Evolutionary conservation across 2,113 vertebrate genomes (phyloP).

Genomic region (Pseudorectes ferrugineus): DNA sequence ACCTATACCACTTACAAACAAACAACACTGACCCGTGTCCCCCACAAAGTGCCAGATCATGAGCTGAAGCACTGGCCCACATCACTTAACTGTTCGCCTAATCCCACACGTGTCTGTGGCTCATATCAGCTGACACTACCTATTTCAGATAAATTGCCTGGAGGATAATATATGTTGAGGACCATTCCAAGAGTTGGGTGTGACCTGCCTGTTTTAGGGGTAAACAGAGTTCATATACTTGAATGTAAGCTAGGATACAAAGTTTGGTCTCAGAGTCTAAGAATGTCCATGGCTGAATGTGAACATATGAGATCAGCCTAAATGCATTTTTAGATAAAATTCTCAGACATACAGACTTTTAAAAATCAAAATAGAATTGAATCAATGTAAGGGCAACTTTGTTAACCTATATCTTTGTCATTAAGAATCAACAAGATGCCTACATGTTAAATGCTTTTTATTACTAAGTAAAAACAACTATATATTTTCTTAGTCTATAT

Average conservation of each 20-base stretch:
- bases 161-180: neutral
- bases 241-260: neutral
- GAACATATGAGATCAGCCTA: neutral
- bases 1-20: neutral
- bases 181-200: neutral
- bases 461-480: neutral
- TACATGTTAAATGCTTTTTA: neutral
- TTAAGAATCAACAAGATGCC: neutral
- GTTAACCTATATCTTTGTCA: neutral
- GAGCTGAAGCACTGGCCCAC: neutral
- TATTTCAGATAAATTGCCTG: neutral
- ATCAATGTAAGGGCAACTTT: neutral
- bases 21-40: rapidly evolving
- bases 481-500: neutral
- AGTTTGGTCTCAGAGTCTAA: neutral
- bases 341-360: neutral
- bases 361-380: neutral
- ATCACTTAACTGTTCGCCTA: neutral
- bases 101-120: neutral
- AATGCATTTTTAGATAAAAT: neutral
- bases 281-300: neutral
- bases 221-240: neutral
- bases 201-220: neutral
- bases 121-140: neutral
- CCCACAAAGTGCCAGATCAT: neutral